Evolutionary conservation across 2,888 invertebrate genomes (phyloP).

Genomic region (Tinea semifulvella): DNA sequence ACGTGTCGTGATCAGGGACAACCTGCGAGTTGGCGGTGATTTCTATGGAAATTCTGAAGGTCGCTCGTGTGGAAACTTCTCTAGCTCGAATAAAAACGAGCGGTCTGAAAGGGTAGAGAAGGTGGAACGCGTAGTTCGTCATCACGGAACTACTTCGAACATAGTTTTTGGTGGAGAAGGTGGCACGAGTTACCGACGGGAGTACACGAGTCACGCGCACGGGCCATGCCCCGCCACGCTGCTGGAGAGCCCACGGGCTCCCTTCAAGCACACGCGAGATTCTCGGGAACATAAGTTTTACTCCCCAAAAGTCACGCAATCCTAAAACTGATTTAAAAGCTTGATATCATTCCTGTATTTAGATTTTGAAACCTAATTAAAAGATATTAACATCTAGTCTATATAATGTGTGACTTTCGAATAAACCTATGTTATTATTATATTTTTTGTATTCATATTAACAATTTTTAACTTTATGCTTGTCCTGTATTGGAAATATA

Average conservation of each 20-base stretch:
- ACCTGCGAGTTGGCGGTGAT: conserved; percentile 75
- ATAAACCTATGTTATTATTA: background rate
- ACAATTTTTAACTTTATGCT: conserved; percentile 2
- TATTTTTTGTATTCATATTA: conserved; percentile 1
- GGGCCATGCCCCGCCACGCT: conserved; percentile 85
- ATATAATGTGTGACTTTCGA: conserved; percentile 24
- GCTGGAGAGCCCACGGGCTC: conserved; percentile 77
- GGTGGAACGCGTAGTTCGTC: conserved; percentile 61
- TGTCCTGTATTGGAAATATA: too few relatives aligned
- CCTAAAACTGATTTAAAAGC: conserved; percentile 15
- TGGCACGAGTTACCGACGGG: conserved; percentile 77
- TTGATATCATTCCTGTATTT: conserved; percentile 11
- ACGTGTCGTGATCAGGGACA: conserved; percentile 70
- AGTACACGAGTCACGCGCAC: conserved; percentile 74
- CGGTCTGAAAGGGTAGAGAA: conserved; percentile 67
- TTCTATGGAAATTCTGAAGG: conserved; percentile 79
- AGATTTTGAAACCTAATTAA: background rate
- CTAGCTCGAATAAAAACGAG: conserved; percentile 51
- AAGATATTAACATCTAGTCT: conserved; percentile 40
- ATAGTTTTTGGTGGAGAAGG: conserved; percentile 76
- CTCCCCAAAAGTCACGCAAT: conserved; percentile 69
- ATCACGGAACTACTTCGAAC: conserved; percentile 77
- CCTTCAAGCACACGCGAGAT: conserved; percentile 85
- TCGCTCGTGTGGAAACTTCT: conserved; percentile 74
- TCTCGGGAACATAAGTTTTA: conserved; percentile 88